phyloP scores from a whole-genome alignment of 2,888 invertebrate species.

The Mythimna albipuncta region DNA sequence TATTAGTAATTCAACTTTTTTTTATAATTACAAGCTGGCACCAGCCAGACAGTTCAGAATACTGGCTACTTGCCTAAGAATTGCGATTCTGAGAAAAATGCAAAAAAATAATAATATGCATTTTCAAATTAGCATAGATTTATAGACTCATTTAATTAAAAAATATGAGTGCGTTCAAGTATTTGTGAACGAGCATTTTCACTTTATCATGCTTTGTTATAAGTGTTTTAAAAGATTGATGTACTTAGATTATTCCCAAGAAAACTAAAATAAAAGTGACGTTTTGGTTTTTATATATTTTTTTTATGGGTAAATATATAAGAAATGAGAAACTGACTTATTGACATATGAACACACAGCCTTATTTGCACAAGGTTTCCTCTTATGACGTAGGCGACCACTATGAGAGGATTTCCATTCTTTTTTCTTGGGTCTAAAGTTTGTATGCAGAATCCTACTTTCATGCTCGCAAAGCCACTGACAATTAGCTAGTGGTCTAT shows the following conservation, averaged over 20 bases:
- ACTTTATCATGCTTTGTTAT: slow-evolving; percentile 7
- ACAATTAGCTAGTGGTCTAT: not conserved
- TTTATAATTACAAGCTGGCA: slow-evolving; percentile 17
- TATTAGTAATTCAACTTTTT: not conserved
- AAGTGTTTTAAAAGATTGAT: slow-evolving; percentile 21
- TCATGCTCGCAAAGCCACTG: no score
- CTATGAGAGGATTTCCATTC: no score
- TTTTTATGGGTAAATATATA: not conserved
- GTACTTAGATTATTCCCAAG: slow-evolving; percentile 7
- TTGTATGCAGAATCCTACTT: no score
- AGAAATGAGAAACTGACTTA: no score
- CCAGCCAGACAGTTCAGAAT: slow-evolving; percentile 19
- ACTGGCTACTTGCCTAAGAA: slow-evolving; percentile 45
- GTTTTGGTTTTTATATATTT: slow-evolving; percentile 31
- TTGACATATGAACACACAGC: no score
- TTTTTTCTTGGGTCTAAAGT: no score
- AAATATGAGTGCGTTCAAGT: slow-evolving; percentile 10
- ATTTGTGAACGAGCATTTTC: slow-evolving; percentile 7
- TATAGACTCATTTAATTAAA: slow-evolving; percentile 24
- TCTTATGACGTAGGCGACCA: no score
- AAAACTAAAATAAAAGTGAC: slow-evolving; percentile 5
- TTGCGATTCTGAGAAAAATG: slow-evolving; percentile 20
- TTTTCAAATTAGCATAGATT: slow-evolving; percentile 21
- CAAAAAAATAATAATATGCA: slow-evolving; percentile 25
- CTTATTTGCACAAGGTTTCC: no score